A percentile compares a stretch with the other conserved stretches of the same genome.
Evolutionary conservation across 2,888 invertebrate species (phyloP).

Genomic region (Ischnus inquisitorius): DNA sequence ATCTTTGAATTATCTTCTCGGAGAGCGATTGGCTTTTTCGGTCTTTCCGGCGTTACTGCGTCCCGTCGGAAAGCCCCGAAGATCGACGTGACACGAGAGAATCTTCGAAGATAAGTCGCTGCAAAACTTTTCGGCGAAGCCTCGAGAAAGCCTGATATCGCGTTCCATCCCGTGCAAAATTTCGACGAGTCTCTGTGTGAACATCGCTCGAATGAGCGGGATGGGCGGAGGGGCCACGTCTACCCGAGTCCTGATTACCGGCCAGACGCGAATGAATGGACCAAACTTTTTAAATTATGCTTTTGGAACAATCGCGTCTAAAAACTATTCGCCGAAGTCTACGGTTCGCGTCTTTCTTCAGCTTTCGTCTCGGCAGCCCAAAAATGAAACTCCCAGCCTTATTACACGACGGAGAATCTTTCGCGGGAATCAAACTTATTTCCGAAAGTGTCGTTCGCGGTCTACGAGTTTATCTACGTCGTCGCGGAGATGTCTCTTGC

Average conservation of each 20-base stretch:
- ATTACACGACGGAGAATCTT: constrained; percentile 35
- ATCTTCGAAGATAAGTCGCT: constrained; percentile 54
- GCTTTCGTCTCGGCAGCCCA: not conserved
- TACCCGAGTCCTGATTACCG: constrained; percentile 76
- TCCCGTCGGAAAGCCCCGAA: constrained; percentile 24
- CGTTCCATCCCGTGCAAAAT: constrained; percentile 26
- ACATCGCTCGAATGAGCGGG: not conserved
- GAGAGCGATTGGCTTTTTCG: constrained; percentile 28
- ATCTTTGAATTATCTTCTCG: constrained; percentile 55
- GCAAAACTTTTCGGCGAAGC: constrained; percentile 57
- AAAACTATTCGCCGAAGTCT: constrained; percentile 23
- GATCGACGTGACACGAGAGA: constrained; percentile 52
- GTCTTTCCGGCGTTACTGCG: constrained; percentile 10
- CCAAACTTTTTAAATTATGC: constrained; percentile 81
- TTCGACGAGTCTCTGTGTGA: constrained; percentile 48
- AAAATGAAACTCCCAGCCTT: not conserved
- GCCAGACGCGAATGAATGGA: constrained; percentile 78
- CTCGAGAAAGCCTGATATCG: constrained; percentile 1
- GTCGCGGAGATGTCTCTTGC: not conserved
- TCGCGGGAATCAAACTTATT: constrained; percentile 76
- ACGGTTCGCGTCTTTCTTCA: constrained; percentile 30
- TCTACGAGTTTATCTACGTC: not conserved
- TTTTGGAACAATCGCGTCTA: constrained; percentile 78
- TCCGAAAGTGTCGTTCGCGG: constrained; percentile 71
- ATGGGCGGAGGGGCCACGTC: constrained; percentile 30